Conservation (phyloP, 2,797 vertebrate genomes). For the Holocentrus rufus region DNA sequence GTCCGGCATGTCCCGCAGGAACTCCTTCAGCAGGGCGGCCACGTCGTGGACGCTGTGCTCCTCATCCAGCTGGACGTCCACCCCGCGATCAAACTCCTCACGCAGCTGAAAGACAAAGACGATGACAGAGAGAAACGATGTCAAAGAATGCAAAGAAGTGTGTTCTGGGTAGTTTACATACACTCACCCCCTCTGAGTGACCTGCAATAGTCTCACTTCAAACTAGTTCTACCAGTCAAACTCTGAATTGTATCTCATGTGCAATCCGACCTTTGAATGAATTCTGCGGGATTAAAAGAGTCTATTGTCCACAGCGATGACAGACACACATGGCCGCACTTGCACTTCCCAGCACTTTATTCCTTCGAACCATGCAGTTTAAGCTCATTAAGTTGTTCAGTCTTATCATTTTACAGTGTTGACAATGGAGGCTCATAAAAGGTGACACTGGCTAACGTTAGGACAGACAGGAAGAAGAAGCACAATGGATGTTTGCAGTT, state of each 20-base stretch:
- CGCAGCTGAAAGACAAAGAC: constrained; percentile 81
- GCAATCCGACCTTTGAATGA: constrained; percentile 44
- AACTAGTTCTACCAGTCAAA: constrained; percentile 35
- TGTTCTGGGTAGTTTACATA: background rate
- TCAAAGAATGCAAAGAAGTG: background rate
- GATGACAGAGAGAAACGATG: constrained; percentile 33
- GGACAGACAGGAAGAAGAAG: constrained; percentile 1
- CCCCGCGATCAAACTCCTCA: constrained; percentile 93
- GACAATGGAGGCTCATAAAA: background rate
- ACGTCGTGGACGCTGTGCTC: constrained; percentile 95
- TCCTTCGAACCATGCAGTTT: background rate
- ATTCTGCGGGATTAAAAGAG: constrained; percentile 29
- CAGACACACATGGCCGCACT: background rate
- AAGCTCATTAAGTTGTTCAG: background rate
- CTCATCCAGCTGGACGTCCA: constrained; percentile 90
- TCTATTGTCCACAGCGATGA: constrained; percentile 1
- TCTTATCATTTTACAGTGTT: background rate
- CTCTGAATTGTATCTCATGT: constrained; percentile 14
- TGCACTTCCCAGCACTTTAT: no score
- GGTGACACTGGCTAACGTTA: constrained; percentile 33
- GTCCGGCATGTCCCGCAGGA: constrained; percentile 96
- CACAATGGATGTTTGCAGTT: constrained; percentile 9
- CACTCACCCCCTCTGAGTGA: constrained; percentile 13
- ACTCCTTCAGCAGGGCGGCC: constrained; percentile 94
- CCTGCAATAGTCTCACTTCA: constrained; percentile 1